phyloP scores from a whole-genome alignment of 2,797 vertebrate species.

The Poecile montanus region DNA sequence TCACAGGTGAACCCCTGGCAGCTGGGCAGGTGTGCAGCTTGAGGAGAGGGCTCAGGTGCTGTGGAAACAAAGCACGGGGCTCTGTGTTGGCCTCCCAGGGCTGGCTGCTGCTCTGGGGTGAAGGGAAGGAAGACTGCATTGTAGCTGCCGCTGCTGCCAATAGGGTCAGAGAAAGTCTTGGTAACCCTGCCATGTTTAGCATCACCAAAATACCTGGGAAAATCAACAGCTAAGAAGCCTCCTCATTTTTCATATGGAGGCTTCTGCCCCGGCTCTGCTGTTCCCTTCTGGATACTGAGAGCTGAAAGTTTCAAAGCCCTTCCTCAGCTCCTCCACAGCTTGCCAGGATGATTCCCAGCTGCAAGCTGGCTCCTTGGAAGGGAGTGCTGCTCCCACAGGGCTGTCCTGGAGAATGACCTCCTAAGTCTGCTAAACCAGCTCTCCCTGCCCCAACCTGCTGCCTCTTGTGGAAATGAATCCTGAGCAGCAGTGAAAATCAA shows the following conservation, averaged over 20 bases:
- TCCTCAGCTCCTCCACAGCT: rapidly evolving
- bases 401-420: neutral
- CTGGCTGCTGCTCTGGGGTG: neutral
- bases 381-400: neutral
- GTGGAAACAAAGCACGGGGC: rapidly evolving
- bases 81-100: neutral
- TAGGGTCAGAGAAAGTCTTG: neutral
- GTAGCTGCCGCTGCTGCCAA: neutral
- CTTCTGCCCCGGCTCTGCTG: rapidly evolving
- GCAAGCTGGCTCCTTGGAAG: neutral
- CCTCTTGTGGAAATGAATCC: constrained; percentile 6
- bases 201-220: neutral
- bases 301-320: neutral
- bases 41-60: neutral
- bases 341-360: neutral
- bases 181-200: neutral
- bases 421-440: neutral
- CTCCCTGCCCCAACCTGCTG: neutral
- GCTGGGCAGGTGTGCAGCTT: neutral
- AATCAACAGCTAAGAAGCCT: neutral
- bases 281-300: neutral
- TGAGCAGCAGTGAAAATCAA: constrained; percentile 23
- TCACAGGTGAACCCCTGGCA: neutral
- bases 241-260: rapidly evolving
- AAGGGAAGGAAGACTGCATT: neutral